Percentiles rank a stretch among this genome's conserved stretches.
Conservation (phyloP, 2,888 invertebrate species). For the Miltochrista miniata region DNA sequence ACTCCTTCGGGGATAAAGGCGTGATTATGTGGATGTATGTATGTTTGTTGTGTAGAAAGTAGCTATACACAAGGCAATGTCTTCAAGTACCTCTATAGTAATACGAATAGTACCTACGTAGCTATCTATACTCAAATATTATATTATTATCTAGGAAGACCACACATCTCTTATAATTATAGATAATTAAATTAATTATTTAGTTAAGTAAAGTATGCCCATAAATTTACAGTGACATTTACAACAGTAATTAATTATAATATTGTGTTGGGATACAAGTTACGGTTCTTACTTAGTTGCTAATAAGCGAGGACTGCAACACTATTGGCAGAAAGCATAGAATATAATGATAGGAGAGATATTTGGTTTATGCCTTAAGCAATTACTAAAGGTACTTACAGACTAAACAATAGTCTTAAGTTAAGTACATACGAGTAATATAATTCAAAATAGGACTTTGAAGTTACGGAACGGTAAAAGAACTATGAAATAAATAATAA, state of each 20-base stretch:
- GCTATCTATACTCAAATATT: not conserved
- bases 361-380: not conserved
- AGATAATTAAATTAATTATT: not conserved
- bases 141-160: not conserved
- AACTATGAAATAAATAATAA: too few relatives aligned
- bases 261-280: not conserved
- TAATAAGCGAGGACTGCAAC: not conserved
- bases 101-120: too few relatives aligned
- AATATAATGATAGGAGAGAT: not conserved
- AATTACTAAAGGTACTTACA: not conserved
- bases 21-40: too few relatives aligned
- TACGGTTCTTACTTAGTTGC: not conserved
- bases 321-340: not conserved
- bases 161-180: not conserved
- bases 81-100: too few relatives aligned
- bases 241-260: not conserved
- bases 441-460: not conserved
- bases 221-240: not conserved
- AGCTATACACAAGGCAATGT: too few relatives aligned
- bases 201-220: not conserved
- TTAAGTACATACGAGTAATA: not conserved
- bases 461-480: too few relatives aligned
- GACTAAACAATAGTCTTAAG: not conserved
- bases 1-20: too few relatives aligned
- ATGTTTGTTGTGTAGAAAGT: too few relatives aligned